These are phyloP conservation scores for Lophochroa leadbeateri DNA, from an alignment of 2,113 vertebrate species.

Conservation along the genomic window DNA sequence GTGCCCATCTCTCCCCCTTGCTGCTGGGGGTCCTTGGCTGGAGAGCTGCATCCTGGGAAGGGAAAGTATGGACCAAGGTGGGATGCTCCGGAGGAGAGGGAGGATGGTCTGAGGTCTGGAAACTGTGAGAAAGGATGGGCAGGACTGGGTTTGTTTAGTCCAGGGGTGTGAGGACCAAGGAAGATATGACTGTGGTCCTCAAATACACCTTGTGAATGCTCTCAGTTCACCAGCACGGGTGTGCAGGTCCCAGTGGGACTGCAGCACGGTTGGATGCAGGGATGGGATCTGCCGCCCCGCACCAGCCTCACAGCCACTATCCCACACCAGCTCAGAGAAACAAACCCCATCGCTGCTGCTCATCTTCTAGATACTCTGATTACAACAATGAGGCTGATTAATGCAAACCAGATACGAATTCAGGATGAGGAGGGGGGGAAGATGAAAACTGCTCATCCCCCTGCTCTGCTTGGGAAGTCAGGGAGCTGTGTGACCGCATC, in stretches of 20 bases:
- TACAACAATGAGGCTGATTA: conserved; percentile 10
- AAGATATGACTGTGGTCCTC: background rate
- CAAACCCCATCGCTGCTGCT: accelerated
- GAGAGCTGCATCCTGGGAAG: background rate
- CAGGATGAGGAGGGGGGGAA: background rate
- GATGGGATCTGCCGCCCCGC: accelerated
- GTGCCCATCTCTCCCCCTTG: background rate
- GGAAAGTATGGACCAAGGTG: background rate
- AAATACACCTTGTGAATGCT: background rate
- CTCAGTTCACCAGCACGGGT: background rate
- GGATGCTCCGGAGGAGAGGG: background rate
- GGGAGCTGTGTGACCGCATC: accelerated
- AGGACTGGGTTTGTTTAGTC: background rate
- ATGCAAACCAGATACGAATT: conserved; percentile 14
- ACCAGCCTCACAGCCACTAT: accelerated
- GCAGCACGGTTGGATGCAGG: background rate
- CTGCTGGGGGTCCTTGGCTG: background rate
- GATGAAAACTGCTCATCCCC: accelerated
- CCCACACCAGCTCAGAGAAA: background rate
- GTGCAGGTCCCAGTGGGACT: accelerated
- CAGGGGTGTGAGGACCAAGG: background rate
- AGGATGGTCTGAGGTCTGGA: accelerated
- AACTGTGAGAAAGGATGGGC: background rate
- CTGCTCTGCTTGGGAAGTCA: accelerated
- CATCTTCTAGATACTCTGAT: background rate